Percentiles rank a stretch among this genome's conserved stretches.
Conservation (phyloP, 2,888 invertebrate genomes). For the Caenorhabditis uteleia region DNA sequence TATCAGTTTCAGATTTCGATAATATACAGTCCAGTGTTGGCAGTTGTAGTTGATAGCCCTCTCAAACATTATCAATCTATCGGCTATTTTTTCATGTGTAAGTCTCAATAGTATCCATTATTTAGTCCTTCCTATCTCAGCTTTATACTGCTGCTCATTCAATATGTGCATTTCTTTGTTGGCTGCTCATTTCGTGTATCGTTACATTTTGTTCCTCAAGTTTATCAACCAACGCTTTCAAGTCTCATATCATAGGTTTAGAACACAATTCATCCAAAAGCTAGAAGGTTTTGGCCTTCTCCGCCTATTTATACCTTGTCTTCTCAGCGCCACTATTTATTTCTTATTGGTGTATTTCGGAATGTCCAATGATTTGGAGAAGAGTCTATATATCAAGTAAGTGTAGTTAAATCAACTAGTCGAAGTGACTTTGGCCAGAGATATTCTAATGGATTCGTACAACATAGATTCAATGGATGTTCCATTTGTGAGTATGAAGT, state of each 20-base stretch:
- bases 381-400: slow-evolving; percentile 17
- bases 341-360: slow-evolving; percentile 11
- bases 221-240: no score
- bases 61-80: neutral
- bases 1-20: slow-evolving; percentile 19
- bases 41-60: slow-evolving; percentile 12
- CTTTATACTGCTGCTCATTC: slow-evolving; percentile 23
- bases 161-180: slow-evolving; percentile 19
- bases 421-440: no score
- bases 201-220: slow-evolving; percentile 16
- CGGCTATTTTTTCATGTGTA: slow-evolving; percentile 12
- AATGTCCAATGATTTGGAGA: slow-evolving; percentile 17
- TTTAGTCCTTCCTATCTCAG: no score
- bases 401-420: neutral
- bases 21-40: slow-evolving; percentile 9
- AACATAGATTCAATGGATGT: neutral
- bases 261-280: no score
- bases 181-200: slow-evolving; percentile 18
- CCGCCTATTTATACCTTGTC: slow-evolving; percentile 15
- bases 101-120: no score
- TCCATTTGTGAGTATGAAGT: slow-evolving; percentile 12
- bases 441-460: slow-evolving; percentile 6
- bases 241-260: no score
- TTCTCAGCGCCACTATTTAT: slow-evolving; percentile 9
- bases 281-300: no score